Percentiles rank a stretch among this genome's conserved stretches.
Evolutionary conservation across 1,140 invertebrate genomes (phyloP).

Genomic region (Steinernema khuongi): DNA sequence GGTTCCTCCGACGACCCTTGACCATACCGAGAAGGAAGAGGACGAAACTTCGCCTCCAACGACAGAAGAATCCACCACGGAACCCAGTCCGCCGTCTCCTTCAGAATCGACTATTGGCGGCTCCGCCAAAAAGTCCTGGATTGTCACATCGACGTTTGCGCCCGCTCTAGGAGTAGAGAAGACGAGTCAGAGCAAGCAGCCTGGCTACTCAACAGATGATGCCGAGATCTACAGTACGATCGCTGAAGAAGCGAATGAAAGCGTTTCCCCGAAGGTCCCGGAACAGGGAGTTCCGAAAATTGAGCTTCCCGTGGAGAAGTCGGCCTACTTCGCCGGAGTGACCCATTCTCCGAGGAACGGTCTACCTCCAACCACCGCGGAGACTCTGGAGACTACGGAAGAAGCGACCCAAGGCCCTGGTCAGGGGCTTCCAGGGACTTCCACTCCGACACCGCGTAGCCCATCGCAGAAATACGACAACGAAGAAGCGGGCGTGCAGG

Average conservation of each 20-base stretch:
- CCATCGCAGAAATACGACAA: too few relatives aligned
- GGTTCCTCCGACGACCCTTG: background rate
- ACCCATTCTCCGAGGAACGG: too few relatives aligned
- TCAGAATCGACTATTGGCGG: background rate
- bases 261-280: too few relatives aligned
- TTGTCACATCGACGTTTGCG: background rate
- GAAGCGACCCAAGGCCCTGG: too few relatives aligned
- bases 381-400: background rate
- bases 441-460: too few relatives aligned
- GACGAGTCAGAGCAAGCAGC: background rate
- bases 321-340: background rate
- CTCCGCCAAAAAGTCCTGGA: background rate
- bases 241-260: too few relatives aligned
- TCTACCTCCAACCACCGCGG: background rate
- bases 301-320: background rate
- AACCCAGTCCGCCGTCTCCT: background rate
- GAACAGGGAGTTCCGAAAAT: too few relatives aligned
- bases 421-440: too few relatives aligned
- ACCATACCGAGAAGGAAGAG: background rate
- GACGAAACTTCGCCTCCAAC: background rate
- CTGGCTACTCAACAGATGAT: background rate
- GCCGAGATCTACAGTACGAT: background rate
- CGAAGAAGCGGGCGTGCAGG: background rate
- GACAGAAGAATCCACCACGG: background rate
- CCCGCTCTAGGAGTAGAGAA: background rate